phyloP scores from a whole-genome alignment of 2,797 vertebrate genomes.

The Nothura maculosa region DNA sequence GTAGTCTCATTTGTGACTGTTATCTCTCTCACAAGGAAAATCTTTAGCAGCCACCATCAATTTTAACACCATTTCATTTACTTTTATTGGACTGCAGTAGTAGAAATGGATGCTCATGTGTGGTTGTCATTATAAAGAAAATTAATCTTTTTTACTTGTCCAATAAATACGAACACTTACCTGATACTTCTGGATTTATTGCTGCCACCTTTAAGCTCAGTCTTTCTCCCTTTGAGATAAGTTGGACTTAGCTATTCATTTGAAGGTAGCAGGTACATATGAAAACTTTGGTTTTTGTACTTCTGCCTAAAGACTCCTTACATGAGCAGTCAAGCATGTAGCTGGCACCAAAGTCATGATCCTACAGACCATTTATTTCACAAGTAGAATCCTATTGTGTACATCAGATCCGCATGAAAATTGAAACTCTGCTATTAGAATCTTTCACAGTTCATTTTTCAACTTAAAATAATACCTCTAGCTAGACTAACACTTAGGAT shows the following conservation, averaged over 20 bases:
- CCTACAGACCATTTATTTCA: background rate
- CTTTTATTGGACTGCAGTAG: background rate
- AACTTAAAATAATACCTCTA: background rate
- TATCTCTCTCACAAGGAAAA: constrained; percentile 7
- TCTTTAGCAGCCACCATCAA: background rate
- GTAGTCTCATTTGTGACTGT: background rate
- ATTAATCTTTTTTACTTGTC: background rate
- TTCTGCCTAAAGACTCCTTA: background rate
- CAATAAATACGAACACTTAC: background rate
- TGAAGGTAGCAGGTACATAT: background rate
- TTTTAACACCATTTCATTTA: constrained; percentile 9
- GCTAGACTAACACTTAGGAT: background rate
- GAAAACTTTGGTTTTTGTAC: background rate
- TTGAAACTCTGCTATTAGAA: background rate
- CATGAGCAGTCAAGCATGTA: background rate
- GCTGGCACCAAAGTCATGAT: background rate
- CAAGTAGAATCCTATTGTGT: background rate
- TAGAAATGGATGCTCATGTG: background rate
- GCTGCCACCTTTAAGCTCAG: background rate
- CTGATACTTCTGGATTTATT: background rate
- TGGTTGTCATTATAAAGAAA: constrained; percentile 15
- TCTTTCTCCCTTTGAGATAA: background rate
- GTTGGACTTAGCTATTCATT: background rate
- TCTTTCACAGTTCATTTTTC: background rate
- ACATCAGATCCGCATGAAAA: background rate